Percentiles rank a stretch among this genome's conserved stretches.
Evolutionary conservation across 1,140 invertebrate genomes (phyloP).

Genomic region (Ectropis grisescens): DNA sequence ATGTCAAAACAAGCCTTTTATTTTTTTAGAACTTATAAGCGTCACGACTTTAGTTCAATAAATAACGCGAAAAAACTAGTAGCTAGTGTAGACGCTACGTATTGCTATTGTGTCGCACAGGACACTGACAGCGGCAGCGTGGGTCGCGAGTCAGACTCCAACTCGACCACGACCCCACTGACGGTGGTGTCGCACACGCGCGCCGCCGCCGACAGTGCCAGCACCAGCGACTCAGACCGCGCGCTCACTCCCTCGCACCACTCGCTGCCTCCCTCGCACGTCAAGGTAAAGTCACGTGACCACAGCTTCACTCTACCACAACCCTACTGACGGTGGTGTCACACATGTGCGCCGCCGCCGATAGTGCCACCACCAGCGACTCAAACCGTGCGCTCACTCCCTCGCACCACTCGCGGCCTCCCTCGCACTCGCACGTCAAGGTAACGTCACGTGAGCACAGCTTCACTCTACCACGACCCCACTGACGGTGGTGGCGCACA

Average conservation of each 20-base stretch:
- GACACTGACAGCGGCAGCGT: constrained; percentile 78
- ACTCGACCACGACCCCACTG: constrained; percentile 79
- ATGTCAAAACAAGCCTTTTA: too few relatives aligned
- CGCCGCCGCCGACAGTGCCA: constrained; percentile 28
- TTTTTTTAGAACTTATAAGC: too few relatives aligned
- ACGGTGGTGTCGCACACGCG: constrained; percentile 75
- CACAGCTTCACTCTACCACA: too few relatives aligned
- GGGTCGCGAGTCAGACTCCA: constrained; percentile 80
- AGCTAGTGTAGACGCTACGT: too few relatives aligned
- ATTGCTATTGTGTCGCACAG: constrained; percentile 27
- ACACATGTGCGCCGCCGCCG: neutral
- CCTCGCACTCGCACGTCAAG: constrained; percentile 7
- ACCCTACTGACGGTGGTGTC: neutral
- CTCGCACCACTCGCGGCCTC: neutral
- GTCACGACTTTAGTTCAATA: too few relatives aligned
- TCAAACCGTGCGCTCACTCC: too few relatives aligned
- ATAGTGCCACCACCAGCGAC: too few relatives aligned
- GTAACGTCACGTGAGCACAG: constrained; percentile 1
- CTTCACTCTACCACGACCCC: neutral
- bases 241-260: constrained; percentile 64
- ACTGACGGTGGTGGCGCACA: too few relatives aligned
- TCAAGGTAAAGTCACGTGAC: constrained; percentile 8
- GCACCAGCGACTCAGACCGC: constrained; percentile 66
- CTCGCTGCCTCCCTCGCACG: constrained; percentile 20
- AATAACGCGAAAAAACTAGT: too few relatives aligned